Base-by-base conservation (phyloP, 2,888 invertebrate genomes). In the Dicycla oo region DNA sequence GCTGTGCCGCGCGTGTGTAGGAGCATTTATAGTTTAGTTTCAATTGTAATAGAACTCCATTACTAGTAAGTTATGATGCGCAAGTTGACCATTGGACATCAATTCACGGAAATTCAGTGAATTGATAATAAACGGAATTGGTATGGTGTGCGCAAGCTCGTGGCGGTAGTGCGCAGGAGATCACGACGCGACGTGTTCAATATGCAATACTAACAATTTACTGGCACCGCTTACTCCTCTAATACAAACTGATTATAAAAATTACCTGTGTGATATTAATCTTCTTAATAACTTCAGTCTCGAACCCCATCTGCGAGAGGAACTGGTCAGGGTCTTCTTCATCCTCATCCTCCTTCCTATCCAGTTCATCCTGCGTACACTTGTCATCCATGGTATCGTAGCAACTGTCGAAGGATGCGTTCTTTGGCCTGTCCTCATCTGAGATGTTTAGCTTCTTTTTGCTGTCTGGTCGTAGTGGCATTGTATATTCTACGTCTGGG, bases 301-400 rank as follows among this genome's bases (percentile, higher is more conserved):
- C 98, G 4, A 99, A 96, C 0, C 99, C 99, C 90, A 99, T 96
- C 90, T 97, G 98, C 85, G 98, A 97, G 26, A 99, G 93, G 97
- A 98, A 98, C 79, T 97, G 96, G 80, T 98, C 98, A 18, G 97
- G 97, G 58, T 97, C 97, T 57, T 96, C 96, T 40, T 95, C 96
- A 53, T 91, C 94, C 0, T 90, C 89, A 0, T 88, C 88, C 18
- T 85, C 78, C 30, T 69, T 77, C 53, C 73, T 66, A 3, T 82
- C 80, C 49, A 75, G 63, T 10, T 86, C 85, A 2, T 90, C 89
- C 30, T 85, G 81, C 3, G 82, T 61, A 18, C 38, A 73, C 67
- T 88, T 89, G 2, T 92, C 93, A 54, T 94, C 96, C 96, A 94
- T 96, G 47, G 96, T 92, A 86, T 95, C 91, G 82, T 95, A 94